Base-by-base conservation (phyloP, 1,140 invertebrate species). In the Chironomus tepperi region DNA sequence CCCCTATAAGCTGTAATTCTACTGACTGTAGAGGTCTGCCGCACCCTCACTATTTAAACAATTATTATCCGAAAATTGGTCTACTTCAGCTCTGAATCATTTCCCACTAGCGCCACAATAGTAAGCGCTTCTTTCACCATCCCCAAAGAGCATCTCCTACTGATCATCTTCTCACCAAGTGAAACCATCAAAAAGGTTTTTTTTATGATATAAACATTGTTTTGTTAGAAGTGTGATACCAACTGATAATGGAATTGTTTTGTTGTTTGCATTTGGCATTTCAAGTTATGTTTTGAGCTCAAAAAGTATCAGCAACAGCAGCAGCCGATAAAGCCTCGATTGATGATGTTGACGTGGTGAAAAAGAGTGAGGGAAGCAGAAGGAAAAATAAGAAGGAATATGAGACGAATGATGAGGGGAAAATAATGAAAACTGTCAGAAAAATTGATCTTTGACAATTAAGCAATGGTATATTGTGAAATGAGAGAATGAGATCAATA, bases 391-490 rank as follows among this genome's bases (percentile, higher is more conserved):
- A n/a, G n/a, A n/a, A n/a, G n/a, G n/a, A n/a, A n/a, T n/a, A n/a
- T n/a, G n/a, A n/a, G n/a, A n/a, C n/a, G n/a, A n/a, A n/a, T 57
- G 47, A 21, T 70, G 65, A 70, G 19, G 19, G 19, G 19, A 21
- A 70, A 70, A 70, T 70, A 70, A 70, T 70, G 65, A 18, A 70
- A 57, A 70, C 65, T 70, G 65, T 70, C 65, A 70, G 65, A 70
- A 70, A 70, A 70, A 70, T 70, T 70, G 65, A 70, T 70, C 65
- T 70, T 70, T 70, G 65, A 70, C 65, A 70, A 70, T 70, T 70
- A 70, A 70, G 18, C 18, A 18, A 18, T 57, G 47, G 47, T 12
- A 34, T 34, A 57, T n/a, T 57, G n/a, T 15, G 65, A 70, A 21
- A 9, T 70, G 65, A 70, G 65, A 70, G 19, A 21, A 9, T 70